Conservation (phyloP, 37 sponge, comb jelly and placozoan genomes). For the Amphimedon queenslandica region DNA sequence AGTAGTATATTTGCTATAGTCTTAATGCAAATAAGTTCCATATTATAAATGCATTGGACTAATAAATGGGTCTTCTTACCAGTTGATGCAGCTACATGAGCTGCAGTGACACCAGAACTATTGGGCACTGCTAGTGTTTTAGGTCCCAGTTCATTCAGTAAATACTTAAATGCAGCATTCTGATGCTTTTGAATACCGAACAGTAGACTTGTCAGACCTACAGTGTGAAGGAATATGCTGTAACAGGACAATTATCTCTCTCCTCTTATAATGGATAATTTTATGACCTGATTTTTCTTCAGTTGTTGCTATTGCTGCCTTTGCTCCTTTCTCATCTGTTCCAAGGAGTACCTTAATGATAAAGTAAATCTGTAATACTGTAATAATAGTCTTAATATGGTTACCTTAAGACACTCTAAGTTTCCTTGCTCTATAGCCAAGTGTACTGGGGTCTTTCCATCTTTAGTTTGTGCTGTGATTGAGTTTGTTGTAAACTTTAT, state of each 20-base stretch:
- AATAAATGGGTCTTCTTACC: too few relatives aligned
- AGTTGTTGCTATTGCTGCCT: too few relatives aligned
- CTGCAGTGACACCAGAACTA: slow-evolving; percentile 66
- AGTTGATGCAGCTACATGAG: slow-evolving; percentile 70
- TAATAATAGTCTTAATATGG: too few relatives aligned
- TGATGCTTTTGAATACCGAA: slow-evolving; percentile 60
- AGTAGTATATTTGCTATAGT: too few relatives aligned
- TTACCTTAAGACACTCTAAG: slow-evolving; percentile 42
- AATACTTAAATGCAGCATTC: slow-evolving; percentile 41
- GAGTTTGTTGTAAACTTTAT: slow-evolving; percentile 48
- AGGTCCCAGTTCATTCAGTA: slow-evolving; percentile 52
- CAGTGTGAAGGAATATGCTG: too few relatives aligned
- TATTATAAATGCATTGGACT: too few relatives aligned
- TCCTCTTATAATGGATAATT: too few relatives aligned
- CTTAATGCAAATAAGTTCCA: too few relatives aligned
- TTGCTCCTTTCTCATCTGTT: too few relatives aligned
- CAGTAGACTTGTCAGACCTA: slow-evolving; percentile 65
- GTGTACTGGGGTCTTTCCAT: slow-evolving; percentile 71
- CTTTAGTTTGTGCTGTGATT: slow-evolving; percentile 25
- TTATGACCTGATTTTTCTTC: not conserved
- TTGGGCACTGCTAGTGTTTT: slow-evolving; percentile 46
- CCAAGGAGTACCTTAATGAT: too few relatives aligned
- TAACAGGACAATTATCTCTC: too few relatives aligned
- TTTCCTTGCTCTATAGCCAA: slow-evolving; percentile 71
- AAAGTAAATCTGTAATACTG: too few relatives aligned